Conservation (phyloP, 2,888 invertebrate species). For the Oligia fasciuncula region DNA sequence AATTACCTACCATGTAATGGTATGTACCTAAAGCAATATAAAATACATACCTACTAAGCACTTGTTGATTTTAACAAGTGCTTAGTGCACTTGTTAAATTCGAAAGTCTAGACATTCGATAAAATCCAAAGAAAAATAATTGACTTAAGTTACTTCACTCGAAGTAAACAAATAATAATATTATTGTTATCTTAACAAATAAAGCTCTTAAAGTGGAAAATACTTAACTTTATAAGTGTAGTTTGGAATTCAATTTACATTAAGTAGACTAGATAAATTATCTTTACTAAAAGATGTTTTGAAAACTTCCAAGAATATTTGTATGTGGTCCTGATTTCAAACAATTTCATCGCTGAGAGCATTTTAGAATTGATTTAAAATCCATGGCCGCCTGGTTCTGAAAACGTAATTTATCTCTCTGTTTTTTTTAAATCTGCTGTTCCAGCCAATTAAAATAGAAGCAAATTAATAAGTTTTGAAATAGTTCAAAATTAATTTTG, state of each 20-base stretch:
- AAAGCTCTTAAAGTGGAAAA: constrained; percentile 17
- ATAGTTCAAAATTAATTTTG: background rate
- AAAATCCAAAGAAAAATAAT: background rate
- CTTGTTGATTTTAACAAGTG: background rate
- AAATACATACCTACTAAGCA: background rate
- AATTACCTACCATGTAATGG: background rate
- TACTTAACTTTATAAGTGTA: constrained; percentile 20
- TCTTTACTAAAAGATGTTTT: no score
- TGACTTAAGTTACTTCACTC: background rate
- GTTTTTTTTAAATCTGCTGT: background rate
- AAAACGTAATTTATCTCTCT: background rate
- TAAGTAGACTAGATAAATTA: constrained; percentile 9
- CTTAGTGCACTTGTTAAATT: background rate
- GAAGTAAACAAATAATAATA: constrained; percentile 7
- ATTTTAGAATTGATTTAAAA: constrained; percentile 3
- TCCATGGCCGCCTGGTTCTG: background rate
- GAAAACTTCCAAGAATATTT: background rate
- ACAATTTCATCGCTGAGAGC: background rate
- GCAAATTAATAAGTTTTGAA: background rate
- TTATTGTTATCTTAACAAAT: constrained; percentile 5
- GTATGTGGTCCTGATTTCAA: background rate
- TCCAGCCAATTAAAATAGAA: background rate
- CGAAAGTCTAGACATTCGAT: background rate
- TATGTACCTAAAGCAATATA: background rate
- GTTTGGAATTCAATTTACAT: constrained; percentile 26